Conservation (phyloP, 2,797 vertebrate species). For the Diplodus puntazzo region DNA sequence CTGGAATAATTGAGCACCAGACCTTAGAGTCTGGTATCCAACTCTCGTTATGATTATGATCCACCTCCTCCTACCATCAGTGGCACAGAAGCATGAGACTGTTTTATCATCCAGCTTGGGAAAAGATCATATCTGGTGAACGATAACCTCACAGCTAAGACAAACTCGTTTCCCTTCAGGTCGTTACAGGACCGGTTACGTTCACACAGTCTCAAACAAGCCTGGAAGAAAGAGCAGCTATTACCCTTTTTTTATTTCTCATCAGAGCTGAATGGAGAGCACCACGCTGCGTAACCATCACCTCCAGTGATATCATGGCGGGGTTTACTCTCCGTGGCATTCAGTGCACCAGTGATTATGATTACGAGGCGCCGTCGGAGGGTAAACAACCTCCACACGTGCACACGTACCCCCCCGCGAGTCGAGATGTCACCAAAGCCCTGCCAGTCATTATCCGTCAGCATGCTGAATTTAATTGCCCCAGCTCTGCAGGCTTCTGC, state of each 20-base stretch:
- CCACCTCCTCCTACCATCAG: neutral
- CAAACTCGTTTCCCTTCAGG: constrained; percentile 7
- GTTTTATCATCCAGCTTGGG: too few species aligned
- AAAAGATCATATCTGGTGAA: neutral
- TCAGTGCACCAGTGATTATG: constrained; percentile 25
- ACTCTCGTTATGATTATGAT: neutral
- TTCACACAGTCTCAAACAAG: neutral
- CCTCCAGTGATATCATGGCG: constrained; percentile 12
- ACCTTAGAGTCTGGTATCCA: neutral
- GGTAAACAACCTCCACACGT: neutral
- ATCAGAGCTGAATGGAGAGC: constrained; percentile 18
- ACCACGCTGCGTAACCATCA: constrained; percentile 13
- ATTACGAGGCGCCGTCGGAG: neutral
- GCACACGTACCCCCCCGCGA: neutral
- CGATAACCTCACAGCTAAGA: neutral
- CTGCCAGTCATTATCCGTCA: constrained; percentile 46
- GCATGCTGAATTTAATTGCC: constrained; percentile 55
- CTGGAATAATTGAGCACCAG: neutral
- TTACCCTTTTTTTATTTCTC: constrained; percentile 14
- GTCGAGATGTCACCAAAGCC: neutral
- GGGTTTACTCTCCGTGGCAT: constrained; percentile 26
- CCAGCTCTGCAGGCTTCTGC: constrained; percentile 44
- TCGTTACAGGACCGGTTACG: constrained; percentile 28
- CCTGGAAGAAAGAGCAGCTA: constrained; percentile 5
- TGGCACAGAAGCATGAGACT: too few species aligned